phyloP scores from a whole-genome alignment of 2,797 vertebrate genomes.

The Rachycentron canadum region DNA sequence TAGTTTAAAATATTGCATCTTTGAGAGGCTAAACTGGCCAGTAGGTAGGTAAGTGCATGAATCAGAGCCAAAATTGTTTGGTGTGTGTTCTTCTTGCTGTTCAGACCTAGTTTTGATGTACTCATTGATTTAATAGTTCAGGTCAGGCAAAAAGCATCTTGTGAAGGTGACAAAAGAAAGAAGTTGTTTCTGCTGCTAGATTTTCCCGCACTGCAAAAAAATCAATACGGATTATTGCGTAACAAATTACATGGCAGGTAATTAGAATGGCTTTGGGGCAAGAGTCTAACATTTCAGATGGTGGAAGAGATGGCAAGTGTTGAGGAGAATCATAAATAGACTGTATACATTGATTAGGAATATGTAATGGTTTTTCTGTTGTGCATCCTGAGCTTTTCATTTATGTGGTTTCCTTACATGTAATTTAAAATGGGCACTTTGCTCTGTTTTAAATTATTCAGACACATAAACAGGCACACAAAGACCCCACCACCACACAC shows the following conservation, averaged over 20 bases:
- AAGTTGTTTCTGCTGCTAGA: background rate
- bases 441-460: conserved; percentile 66
- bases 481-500: background rate
- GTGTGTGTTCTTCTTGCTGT: conserved; percentile 9
- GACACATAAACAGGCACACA: conserved; percentile 17
- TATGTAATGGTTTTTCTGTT: conserved; percentile 20
- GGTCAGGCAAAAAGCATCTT: background rate
- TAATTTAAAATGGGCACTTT: conserved; percentile 55
- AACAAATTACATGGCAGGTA: conserved; percentile 37
- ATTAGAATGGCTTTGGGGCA: conserved; percentile 45
- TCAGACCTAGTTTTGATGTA: conserved; percentile 40
- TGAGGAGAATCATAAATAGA: conserved; percentile 42
- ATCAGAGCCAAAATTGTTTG: conserved; percentile 17
- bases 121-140: conserved; percentile 27
- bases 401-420: conserved; percentile 51
- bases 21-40: background rate
- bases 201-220: conserved; percentile 13
- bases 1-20: conserved; percentile 3
- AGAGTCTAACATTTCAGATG: conserved; percentile 47
- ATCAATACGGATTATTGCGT: conserved; percentile 29
- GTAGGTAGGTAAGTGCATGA: conserved; percentile 7
- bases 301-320: background rate
- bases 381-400: conserved; percentile 17
- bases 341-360: conserved; percentile 40
- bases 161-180: conserved; percentile 25